Evolutionary conservation across 2,113 vertebrate genomes (phyloP).

Genomic region (Numenius arquata): DNA sequence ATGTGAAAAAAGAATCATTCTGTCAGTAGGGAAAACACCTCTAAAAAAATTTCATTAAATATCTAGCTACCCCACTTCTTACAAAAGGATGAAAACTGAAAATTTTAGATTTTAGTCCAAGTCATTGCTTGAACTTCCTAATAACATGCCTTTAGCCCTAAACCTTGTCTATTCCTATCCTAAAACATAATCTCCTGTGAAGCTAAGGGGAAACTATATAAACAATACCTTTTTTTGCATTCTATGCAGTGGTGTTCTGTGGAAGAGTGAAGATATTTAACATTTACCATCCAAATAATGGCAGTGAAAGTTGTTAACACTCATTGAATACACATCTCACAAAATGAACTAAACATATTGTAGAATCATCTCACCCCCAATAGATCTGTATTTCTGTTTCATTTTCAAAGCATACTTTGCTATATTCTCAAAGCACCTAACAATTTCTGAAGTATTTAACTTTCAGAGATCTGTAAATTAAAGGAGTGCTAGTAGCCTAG

Average conservation of each 20-base stretch:
- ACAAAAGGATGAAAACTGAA: not conserved
- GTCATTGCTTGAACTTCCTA: not conserved
- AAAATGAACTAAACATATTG: not conserved
- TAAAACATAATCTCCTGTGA: not conserved
- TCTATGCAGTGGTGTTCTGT: not conserved
- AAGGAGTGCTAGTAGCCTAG: not conserved
- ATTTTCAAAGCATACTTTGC: not conserved
- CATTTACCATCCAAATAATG: not conserved
- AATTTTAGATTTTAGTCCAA: not conserved
- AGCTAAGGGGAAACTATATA: not conserved
- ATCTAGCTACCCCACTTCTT: not conserved
- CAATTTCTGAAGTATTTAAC: not conserved
- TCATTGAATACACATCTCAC: fast-evolving
- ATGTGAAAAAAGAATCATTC: not conserved
- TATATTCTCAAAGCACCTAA: not conserved
- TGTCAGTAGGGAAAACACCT: not conserved
- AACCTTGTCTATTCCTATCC: not conserved
- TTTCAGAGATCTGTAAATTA: not conserved
- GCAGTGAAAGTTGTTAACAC: not conserved
- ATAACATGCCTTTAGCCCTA: not conserved
- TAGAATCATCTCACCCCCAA: not conserved
- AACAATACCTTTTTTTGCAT: not conserved
- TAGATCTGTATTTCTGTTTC: not conserved
- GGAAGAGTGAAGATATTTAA: not conserved
- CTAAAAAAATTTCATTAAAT: not conserved